phyloP scores from a whole-genome alignment of 2,888 invertebrate species.

The Agonopterix arenella region DNA sequence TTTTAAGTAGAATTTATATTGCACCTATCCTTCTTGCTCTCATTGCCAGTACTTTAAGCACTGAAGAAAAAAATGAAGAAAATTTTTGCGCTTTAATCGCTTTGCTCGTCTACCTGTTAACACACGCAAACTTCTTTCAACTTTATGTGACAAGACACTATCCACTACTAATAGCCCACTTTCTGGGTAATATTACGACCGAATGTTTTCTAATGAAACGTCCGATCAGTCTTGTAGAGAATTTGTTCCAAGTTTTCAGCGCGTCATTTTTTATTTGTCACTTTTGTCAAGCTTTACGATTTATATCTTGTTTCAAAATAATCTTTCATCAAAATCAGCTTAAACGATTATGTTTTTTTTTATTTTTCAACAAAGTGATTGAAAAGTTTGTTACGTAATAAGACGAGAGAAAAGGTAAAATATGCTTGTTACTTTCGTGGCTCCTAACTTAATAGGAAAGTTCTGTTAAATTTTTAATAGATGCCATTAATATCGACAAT shows the following conservation, averaged over 20 bases:
- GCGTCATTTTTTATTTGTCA: conserved; percentile 11
- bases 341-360: conserved; percentile 9
- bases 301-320: conserved; percentile 12
- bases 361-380: too few species aligned
- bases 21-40: too few species aligned
- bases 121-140: not conserved
- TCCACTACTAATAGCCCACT: conserved; percentile 14
- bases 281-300: conserved; percentile 1
- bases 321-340: conserved; percentile 12
- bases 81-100: not conserved
- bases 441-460: too few species aligned
- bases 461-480: not conserved
- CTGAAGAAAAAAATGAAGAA: too few species aligned
- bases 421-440: too few species aligned
- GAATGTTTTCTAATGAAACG: conserved; percentile 21
- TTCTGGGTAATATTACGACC: conserved; percentile 17
- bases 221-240: conserved; percentile 16
- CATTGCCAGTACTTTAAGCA: too few species aligned
- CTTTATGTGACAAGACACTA: conserved; percentile 9
- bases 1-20: too few species aligned
- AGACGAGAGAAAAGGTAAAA: too few species aligned
- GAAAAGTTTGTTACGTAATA: too few species aligned
- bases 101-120: not conserved
- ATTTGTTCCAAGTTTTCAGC: conserved; percentile 16
- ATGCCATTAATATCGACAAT: conserved; percentile 11